Base-by-base conservation (phyloP, 2,888 invertebrate genomes). In the Polydrusus pterygomalis region DNA sequence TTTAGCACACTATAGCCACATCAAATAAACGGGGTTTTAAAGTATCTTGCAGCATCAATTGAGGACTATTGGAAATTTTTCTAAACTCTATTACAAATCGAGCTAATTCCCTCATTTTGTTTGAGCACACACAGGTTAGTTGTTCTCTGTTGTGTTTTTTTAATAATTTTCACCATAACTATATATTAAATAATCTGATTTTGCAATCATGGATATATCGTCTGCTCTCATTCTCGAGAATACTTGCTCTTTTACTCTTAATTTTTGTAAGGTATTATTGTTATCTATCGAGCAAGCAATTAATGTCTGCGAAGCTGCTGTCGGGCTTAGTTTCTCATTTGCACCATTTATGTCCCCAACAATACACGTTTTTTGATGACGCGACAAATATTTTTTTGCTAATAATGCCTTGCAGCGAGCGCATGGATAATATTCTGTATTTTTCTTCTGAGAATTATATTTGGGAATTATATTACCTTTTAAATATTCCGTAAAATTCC, bases 141-240 rank as follows among this genome's bases (percentile, higher is more conserved):
- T 49, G 67, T 60, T 80, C 76, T 81, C 80, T 45, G 60, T 78
- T 10, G 17, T 49, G 47, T 49, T 49, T 49, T 49, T 49, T 49
- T 17, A 49, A 17, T 49, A 49, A 17, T 49, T 49, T n/a, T 49
- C 47, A 17, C 47, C 47, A 15, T 17, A 49, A 17, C 17, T 49
- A 49, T 49, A 49, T 17, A 49, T 49, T 10, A 49, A 17, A 17
- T 49, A 49, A 17, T 49, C 47, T 17, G 30, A 79, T 68, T 78
- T 81, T 9, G 74, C 79, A 56, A 62, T 76, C 5, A 80, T 73
- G 5, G 81, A 80, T 17, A 75, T 74, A 67, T 77, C 65, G 58
- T 82, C 81, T 13, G 79, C 79, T 30, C 77, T 78, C 81, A 82
- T 81, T 9, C 13, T 80, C 11, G 2, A 0, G 74, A 82, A 81